phyloP scores from a whole-genome alignment of 2,113 vertebrate species.

The Potamarius usumacintae region DNA sequence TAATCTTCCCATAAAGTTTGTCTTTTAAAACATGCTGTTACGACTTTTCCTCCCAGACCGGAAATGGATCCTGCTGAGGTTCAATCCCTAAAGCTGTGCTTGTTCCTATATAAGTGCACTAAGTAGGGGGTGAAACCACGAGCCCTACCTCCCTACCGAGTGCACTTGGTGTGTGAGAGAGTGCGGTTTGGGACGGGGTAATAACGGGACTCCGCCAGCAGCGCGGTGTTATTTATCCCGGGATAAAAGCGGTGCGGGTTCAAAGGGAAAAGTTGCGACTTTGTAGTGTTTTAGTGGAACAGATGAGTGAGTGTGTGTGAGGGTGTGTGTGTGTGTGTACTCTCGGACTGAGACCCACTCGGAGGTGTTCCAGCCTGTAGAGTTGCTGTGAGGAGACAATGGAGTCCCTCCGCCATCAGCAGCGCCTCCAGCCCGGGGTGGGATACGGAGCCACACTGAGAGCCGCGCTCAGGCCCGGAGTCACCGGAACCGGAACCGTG shows the following conservation, averaged over 20 bases:
- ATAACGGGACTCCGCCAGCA: neutral
- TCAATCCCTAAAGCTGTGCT: neutral
- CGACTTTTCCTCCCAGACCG: neutral
- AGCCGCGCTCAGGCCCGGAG: constrained; percentile 72
- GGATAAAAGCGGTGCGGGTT: neutral
- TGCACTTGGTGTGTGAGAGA: neutral
- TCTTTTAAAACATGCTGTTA: neutral
- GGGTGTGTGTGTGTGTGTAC: neutral
- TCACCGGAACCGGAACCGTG: constrained; percentile 68
- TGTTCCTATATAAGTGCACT: neutral
- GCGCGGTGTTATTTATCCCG: neutral
- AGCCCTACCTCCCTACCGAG: neutral
- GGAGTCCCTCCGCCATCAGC: constrained; percentile 83
- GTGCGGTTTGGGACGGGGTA: too few relatives aligned
- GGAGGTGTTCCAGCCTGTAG: neutral
- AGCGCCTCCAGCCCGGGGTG: constrained; percentile 84
- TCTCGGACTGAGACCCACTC: neutral
- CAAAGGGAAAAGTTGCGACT: neutral
- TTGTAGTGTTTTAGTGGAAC: neutral
- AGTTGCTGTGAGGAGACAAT: constrained; percentile 64
- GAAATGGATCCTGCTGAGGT: neutral
- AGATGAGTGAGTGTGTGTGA: neutral
- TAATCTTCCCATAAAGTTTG: neutral
- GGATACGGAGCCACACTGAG: constrained; percentile 69
- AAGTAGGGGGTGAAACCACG: neutral